Evolutionary conservation across 2,888 invertebrate species (phyloP).

Genomic region (Seira musarum): DNA sequence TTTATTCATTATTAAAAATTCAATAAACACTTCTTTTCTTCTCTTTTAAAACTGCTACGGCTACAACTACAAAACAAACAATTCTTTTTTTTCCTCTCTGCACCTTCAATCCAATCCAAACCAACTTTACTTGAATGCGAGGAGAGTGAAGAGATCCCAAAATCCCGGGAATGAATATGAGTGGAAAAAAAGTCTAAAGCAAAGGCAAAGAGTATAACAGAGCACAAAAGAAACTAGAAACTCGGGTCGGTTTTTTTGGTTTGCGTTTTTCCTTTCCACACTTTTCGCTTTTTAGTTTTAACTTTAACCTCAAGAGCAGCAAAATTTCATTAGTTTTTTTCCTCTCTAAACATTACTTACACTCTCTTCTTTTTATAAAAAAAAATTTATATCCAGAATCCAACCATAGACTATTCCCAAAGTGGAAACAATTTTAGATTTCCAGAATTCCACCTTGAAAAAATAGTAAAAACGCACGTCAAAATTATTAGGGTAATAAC

Average conservation of each 20-base stretch:
- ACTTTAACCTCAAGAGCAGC: background rate
- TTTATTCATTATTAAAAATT: background rate
- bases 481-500: background rate
- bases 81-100: background rate
- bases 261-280: background rate
- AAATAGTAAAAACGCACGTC: too few species aligned
- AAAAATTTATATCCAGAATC: too few species aligned
- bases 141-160: background rate
- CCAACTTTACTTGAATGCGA: background rate
- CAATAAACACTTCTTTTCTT: background rate
- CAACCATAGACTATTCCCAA: too few species aligned
- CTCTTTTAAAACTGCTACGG: too few species aligned
- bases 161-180: too few species aligned
- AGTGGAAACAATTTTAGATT: too few species aligned
- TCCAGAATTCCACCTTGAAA: too few species aligned
- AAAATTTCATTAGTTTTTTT: background rate
- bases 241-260: too few species aligned
- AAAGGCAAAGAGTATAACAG: too few species aligned
- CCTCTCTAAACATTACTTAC: background rate
- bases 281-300: background rate
- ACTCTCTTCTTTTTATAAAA: too few species aligned
- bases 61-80: background rate
- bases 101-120: background rate
- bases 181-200: too few species aligned
- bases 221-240: too few species aligned